A percentile compares a stretch with the other conserved stretches of the same genome.
Evolutionary conservation across 2,797 vertebrate species (phyloP).

Genomic region (Poecile montanus): DNA sequence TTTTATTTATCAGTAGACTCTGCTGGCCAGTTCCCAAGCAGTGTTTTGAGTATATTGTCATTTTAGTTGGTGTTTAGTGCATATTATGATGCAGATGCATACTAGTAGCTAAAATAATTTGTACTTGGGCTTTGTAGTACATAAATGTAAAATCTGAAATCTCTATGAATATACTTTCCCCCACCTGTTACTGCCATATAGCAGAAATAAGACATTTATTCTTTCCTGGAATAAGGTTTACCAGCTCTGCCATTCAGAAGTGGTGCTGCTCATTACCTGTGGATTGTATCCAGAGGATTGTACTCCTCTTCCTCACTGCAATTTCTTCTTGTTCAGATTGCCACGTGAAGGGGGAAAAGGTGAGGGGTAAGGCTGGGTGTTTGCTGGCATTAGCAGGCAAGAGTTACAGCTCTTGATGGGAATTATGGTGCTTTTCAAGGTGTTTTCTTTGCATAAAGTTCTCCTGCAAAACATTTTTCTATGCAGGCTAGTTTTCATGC

Average conservation of each 20-base stretch:
- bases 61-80: background rate
- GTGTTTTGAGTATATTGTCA: background rate
- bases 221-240: background rate
- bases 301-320: background rate
- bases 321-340: background rate
- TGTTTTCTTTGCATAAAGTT: background rate
- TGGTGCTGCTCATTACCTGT: background rate
- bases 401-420: background rate
- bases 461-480: background rate
- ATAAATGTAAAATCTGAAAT: background rate
- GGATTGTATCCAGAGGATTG: background rate
- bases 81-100: background rate
- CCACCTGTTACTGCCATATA: background rate
- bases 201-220: background rate
- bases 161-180: accelerated
- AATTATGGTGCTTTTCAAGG: background rate
- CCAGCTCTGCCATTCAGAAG: background rate
- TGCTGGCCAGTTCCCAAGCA: background rate
- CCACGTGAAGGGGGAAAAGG: background rate
- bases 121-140: background rate
- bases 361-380: background rate
- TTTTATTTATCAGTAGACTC: background rate
- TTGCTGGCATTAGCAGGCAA: background rate
- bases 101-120: background rate
- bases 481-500: background rate